Base-by-base conservation (phyloP, 92 coral and sea anemone genomes). In the Palythoa grandis region DNA sequence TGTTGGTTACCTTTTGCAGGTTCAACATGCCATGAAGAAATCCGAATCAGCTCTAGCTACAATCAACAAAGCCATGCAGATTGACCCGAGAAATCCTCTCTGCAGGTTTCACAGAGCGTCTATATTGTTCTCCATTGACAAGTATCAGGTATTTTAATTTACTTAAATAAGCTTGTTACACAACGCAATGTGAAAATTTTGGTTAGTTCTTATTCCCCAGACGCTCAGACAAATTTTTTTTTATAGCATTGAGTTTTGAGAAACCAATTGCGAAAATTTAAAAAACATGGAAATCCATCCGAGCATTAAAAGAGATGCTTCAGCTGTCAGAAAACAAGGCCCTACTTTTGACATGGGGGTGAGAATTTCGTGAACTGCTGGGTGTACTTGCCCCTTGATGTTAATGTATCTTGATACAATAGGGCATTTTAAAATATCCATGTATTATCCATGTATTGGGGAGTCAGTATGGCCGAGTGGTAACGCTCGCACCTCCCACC, bases 71-170 rank as follows among this genome's bases (percentile, higher is more conserved):
- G 99, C 98, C 38, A 97, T 97, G 99, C 75, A 88, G 13, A 97
- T 97, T 79, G 99, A 97, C 54, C 98, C 99, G 2, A 90, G 90
- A 74, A 97, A 97, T 77, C 99, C 99, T 5, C 91, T 97, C 23
- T 97, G 99, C 92, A 97, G 95, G 86, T 97, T 97, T 82, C 99
- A 97, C 69, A 86, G 98, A 43, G 99, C 99, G 0, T 93, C 99
- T 13, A 95, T 97, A 76, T 90, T 97, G 79, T 97, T 95, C 70
- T 93, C 99, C 9, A 89, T 95, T 82, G 99, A 97, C 68, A 96
- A 95, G 72, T 92, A 93, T 40, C 93, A 90, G 92, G 98, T 94
- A 79, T 50, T 82, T 52, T 25, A 9, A 39, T 72, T 0, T 61
- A 22, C 35, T 29, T 16, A 12, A 43, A 8, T 0, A 53, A 61